phyloP scores from a whole-genome alignment of 2,888 invertebrate genomes.

The Cylloceria caligata region DNA sequence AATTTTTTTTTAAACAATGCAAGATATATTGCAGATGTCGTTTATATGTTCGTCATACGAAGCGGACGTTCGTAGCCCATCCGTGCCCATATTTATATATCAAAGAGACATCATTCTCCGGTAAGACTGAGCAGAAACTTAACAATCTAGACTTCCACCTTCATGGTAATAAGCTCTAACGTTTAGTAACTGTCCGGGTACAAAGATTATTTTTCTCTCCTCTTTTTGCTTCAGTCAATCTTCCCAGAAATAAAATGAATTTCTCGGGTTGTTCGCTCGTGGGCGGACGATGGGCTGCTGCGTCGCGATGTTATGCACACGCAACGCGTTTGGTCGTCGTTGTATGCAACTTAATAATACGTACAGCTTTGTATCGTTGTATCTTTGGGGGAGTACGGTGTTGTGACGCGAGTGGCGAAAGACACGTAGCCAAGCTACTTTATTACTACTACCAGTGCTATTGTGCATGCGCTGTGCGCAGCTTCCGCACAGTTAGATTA shows the following conservation, averaged over 20 bases:
- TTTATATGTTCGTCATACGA: neutral
- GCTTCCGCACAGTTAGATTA: constrained; percentile 80
- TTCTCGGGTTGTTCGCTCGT: constrained; percentile 67
- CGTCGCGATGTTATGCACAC: constrained; percentile 15
- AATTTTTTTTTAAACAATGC: neutral
- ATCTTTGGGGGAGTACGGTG: constrained; percentile 16
- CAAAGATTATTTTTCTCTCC: constrained; percentile 32
- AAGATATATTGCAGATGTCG: neutral
- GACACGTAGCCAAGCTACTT: constrained; percentile 70
- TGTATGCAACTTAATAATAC: constrained; percentile 56
- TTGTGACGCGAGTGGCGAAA: constrained; percentile 34
- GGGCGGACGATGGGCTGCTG: constrained; percentile 40
- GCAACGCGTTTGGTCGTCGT: constrained; percentile 49
- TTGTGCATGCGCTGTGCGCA: constrained; percentile 57
- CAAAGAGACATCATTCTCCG: neutral
- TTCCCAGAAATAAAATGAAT: constrained; percentile 73
- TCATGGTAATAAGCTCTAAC: constrained; percentile 47
- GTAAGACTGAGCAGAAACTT: constrained; percentile 3
- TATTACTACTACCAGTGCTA: constrained; percentile 59
- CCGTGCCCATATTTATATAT: neutral
- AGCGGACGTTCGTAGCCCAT: neutral
- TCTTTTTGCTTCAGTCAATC: constrained; percentile 26
- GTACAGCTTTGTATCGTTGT: constrained; percentile 58
- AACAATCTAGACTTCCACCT: constrained; percentile 58
- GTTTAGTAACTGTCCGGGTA: constrained; percentile 51